Evolutionary conservation across 2,888 invertebrate genomes (phyloP).

Genomic region (Antitype chi): DNA sequence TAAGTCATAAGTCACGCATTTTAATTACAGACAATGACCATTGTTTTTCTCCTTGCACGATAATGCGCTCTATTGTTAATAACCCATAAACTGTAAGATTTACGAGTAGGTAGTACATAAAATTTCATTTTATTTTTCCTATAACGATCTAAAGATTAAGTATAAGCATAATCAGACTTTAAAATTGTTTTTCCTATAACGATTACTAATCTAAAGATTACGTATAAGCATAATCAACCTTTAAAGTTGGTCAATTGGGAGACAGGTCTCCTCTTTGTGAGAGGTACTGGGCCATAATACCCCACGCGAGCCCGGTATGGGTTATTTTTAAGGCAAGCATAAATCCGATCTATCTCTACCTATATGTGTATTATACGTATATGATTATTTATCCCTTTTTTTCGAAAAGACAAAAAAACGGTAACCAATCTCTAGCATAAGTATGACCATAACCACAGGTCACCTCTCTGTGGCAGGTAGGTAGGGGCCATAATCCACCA

Average conservation of each 20-base stretch:
- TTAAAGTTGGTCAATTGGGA: background rate
- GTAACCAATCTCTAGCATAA: too few species aligned
- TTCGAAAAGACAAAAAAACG: too few species aligned
- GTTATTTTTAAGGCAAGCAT: background rate
- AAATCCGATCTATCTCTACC: background rate
- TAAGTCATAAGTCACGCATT: slow-evolving; percentile 55
- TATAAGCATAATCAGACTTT: background rate
- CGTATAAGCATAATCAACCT: background rate
- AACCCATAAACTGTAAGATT: slow-evolving; percentile 25
- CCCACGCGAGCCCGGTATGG: background rate
- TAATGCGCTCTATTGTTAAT: slow-evolving; percentile 51
- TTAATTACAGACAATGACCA: slow-evolving; percentile 61
- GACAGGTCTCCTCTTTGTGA: background rate
- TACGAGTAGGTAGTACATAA: background rate
- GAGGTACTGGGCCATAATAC: too few species aligned
- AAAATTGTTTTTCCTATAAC: background rate
- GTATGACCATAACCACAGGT: too few species aligned
- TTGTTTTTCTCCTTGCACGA: slow-evolving; percentile 55
- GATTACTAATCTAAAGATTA: background rate
- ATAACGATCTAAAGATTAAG: background rate
- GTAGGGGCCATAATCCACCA: too few species aligned
- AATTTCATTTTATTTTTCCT: background rate
- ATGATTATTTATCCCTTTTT: background rate
- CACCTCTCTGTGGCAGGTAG: background rate
- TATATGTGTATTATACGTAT: background rate